Base-by-base conservation (phyloP, 2,797 vertebrate species). In the Percopsis omiscomaycus region DNA sequence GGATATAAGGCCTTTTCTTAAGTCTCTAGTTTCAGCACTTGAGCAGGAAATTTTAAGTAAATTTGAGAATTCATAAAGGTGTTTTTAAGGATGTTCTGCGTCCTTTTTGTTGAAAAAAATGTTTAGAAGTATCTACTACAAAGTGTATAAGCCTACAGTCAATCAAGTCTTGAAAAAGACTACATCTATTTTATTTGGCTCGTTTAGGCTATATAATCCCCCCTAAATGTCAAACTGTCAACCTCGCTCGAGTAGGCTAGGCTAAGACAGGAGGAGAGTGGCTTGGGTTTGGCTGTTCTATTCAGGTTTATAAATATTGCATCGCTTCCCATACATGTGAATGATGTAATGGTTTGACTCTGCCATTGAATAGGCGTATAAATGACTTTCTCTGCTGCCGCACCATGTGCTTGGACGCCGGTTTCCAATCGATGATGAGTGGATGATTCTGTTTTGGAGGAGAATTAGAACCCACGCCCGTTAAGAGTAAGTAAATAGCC, bases 331-430 rank as follows among this genome's bases (percentile, higher is more conserved):
- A 71, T 64, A 74, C 54, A 80, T 64, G 76, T 32, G 79, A 61
- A 82, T 92, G 89, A 90, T 89, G 89, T 90, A 84, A 90, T 90
- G 79, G 57, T 63, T 59, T 66, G 55, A 64, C 48, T 68, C 84
- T 74, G 74, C 77, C 61, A 56, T 62, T 81, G 82, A 86, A 82
- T 84, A 71, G 80, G 74, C 62, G 68, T 50, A 58, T 59, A 29
- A 58, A 69, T 61, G 78, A 13, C 52, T 30, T 4, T 16, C 27
- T 30, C 16, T 71, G 64, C 61, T 77, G 61, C 81, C 87, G 88
- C 88, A 80, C 93, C 92, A 92, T 92, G 92, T 93, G 93, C 90
- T 77, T 71, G 22, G 64, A 72, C 86, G 28, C 80, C 88, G 55
- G 48, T 71, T 84, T 84, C 86, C 86, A 81, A 88, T 71, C 51